Evolutionary conservation across 2,113 vertebrate genomes (phyloP).

Genomic region (Phaetusa simplex): DNA sequence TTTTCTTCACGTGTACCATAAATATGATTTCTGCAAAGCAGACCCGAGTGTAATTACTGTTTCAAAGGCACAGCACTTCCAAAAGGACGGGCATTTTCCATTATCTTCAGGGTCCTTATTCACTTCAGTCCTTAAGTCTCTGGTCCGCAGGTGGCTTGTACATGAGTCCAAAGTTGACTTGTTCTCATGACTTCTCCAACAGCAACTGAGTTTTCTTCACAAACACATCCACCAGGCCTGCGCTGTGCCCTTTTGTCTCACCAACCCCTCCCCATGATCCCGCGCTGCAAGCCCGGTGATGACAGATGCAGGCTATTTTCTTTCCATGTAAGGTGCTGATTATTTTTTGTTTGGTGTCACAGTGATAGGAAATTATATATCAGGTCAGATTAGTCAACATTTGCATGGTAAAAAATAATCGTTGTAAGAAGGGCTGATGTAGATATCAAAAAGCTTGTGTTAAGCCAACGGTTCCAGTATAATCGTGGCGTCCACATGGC

Average conservation of each 20-base stretch:
- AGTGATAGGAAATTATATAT: neutral
- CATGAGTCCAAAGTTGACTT: neutral
- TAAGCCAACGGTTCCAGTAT: neutral
- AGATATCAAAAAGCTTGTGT: neutral
- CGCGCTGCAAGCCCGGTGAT: rapidly evolving
- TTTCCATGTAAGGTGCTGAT: neutral
- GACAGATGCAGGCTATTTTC: neutral
- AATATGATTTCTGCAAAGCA: neutral
- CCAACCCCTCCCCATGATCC: rapidly evolving
- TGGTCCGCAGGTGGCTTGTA: neutral
- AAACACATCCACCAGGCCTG: neutral
- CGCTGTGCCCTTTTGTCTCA: neutral
- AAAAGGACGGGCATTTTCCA: neutral
- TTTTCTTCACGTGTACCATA: rapidly evolving
- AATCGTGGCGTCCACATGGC: rapidly evolving
- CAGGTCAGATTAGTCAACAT: neutral
- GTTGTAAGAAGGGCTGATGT: neutral
- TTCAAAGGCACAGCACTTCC: neutral
- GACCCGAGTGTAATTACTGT: neutral
- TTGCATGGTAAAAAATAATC: neutral
- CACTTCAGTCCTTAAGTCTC: neutral
- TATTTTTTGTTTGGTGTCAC: neutral
- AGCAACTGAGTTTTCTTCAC: rapidly evolving
- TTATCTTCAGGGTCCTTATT: neutral
- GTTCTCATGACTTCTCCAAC: neutral